Evolutionary conservation across 1,140 invertebrate species (phyloP).

Genomic region (Drosophila pseudoananassae): DNA sequence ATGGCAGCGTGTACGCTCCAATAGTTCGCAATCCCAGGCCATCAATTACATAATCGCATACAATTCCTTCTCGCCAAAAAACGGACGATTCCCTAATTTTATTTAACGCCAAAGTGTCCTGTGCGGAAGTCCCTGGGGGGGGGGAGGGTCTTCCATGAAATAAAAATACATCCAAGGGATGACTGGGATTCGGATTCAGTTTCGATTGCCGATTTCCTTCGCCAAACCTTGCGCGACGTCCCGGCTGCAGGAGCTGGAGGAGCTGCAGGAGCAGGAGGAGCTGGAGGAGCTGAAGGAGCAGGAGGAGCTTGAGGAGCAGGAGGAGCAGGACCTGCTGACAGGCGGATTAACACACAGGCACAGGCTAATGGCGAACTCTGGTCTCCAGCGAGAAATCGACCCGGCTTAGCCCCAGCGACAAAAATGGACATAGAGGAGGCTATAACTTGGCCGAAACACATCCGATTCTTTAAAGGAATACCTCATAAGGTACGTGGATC

Average conservation of each 20-base stretch:
- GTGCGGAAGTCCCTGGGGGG: slow-evolving; percentile 4
- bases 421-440: neutral
- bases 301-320: slow-evolving; percentile 22
- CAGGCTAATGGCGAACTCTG: slow-evolving; percentile 29
- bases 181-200: slow-evolving; percentile 27
- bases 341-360: slow-evolving; percentile 59
- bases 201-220: slow-evolving; percentile 24
- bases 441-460: neutral
- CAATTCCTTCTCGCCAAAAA: slow-evolving; percentile 11
- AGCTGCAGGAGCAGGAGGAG: slow-evolving; percentile 27
- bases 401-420: slow-evolving; percentile 14
- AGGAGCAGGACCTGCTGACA: slow-evolving; percentile 45
- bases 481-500: too few relatives aligned
- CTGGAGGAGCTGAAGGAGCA: too few relatives aligned
- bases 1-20: slow-evolving; percentile 6
- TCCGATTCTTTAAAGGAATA: too few relatives aligned
- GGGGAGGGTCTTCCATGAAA: too few relatives aligned
- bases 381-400: slow-evolving; percentile 53
- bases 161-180: slow-evolving; percentile 10
- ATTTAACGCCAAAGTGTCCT: slow-evolving; percentile 39
- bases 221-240: slow-evolving; percentile 64
- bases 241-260: too few relatives aligned
- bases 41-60: slow-evolving; percentile 46
- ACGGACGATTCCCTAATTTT: slow-evolving; percentile 27
- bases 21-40: slow-evolving; percentile 31